These are phyloP conservation scores for Clepsis dumicolana DNA, from an alignment of 2,888 invertebrate species.

Conservation along the genomic window DNA sequence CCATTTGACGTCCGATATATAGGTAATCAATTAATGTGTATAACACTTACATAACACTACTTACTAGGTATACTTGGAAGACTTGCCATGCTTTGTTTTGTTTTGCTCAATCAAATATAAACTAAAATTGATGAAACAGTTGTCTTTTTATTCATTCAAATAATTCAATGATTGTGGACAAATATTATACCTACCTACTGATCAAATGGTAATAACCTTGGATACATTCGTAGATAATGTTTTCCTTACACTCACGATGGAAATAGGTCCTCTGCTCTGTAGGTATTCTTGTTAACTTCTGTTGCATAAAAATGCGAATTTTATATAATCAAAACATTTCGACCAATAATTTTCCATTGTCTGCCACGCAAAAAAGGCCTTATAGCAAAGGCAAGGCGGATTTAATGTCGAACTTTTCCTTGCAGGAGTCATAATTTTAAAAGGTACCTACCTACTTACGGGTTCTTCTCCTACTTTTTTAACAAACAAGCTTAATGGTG, in stretches of 20 bases:
- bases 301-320: not conserved
- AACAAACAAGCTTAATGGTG: slow-evolving; percentile 16
- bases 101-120: too few species aligned
- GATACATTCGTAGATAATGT: too few species aligned
- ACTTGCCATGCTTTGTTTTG: too few species aligned
- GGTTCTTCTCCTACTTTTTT: slow-evolving; percentile 7
- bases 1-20: slow-evolving; percentile 18
- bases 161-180: too few species aligned
- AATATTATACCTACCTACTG: too few species aligned
- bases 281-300: too few species aligned
- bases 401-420: slow-evolving; percentile 31
- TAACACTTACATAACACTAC: not conserved
- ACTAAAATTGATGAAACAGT: too few species aligned
- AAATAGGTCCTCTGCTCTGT: too few species aligned
- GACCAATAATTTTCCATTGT: not conserved
- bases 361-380: not conserved
- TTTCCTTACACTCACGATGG: too few species aligned
- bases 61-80: too few species aligned
- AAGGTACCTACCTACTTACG: slow-evolving; percentile 16
- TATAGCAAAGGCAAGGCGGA: not conserved
- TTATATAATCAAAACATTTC: not conserved
- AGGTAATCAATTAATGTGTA: slow-evolving; percentile 15
- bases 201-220: too few species aligned
- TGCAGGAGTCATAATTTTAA: slow-evolving; percentile 21
- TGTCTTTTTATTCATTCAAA: too few species aligned